Percentiles rank a stretch among this genome's conserved stretches.
phyloP scores from a whole-genome alignment of 1,140 invertebrate species.

The Bombus pascuorum region DNA sequence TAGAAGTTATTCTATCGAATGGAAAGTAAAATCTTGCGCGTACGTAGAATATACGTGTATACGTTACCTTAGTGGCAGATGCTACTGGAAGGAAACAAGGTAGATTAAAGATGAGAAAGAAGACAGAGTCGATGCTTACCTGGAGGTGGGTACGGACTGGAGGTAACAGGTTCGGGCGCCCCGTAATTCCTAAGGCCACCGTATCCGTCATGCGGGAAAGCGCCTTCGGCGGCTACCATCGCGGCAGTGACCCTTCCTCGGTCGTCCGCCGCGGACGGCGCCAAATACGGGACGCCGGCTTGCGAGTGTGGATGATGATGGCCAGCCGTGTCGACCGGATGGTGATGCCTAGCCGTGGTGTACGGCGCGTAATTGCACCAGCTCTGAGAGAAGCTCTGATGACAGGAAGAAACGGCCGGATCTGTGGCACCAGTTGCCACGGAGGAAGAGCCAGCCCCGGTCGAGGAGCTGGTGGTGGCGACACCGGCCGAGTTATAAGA shows the following conservation, averaged over 20 bases:
- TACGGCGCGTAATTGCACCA: constrained; percentile 90
- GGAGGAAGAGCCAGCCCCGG: constrained; percentile 86
- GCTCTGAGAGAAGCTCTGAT: constrained; percentile 88
- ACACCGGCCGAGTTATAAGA: constrained; percentile 82
- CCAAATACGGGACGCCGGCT: constrained; percentile 84
- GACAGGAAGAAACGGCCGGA: constrained; percentile 85
- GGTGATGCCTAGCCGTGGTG: constrained; percentile 84
- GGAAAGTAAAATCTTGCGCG: not conserved
- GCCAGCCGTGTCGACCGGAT: constrained; percentile 82
- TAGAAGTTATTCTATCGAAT: not conserved
- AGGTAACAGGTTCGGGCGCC: constrained; percentile 88
- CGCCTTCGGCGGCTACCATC: constrained; percentile 86
- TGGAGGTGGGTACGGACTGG: constrained; percentile 91
- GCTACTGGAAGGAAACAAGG: not conserved
- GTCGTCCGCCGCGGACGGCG: constrained; percentile 85
- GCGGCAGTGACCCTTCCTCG: constrained; percentile 85
- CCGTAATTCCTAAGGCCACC: constrained; percentile 88
- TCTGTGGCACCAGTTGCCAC: constrained; percentile 81
- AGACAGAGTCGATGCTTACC: constrained; percentile 82
- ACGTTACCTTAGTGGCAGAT: not conserved
- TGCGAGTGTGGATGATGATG: constrained; percentile 84
- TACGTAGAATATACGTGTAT: not conserved
- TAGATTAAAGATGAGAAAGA: not conserved
- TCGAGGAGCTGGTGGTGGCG: constrained; percentile 83
- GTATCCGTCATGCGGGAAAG: constrained; percentile 90